These are phyloP conservation scores for Tichodroma muraria DNA, from an alignment of 2,113 vertebrate genomes.

Conservation along the genomic window DNA sequence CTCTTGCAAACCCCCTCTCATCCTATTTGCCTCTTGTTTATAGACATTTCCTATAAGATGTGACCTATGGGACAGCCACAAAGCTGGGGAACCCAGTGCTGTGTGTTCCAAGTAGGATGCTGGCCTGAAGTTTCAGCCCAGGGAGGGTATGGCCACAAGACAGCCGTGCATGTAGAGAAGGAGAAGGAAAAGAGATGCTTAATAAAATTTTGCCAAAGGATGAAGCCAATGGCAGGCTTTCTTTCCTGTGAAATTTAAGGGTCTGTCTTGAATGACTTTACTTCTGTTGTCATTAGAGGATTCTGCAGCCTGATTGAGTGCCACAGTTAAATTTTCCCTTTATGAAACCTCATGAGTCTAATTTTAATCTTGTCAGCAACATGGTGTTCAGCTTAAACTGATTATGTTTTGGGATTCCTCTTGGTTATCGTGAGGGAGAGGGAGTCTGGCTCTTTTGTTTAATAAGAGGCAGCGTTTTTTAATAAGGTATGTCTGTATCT, in stretches of 20 bases:
- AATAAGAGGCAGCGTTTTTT: neutral
- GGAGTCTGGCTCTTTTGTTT: neutral
- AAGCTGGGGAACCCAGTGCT: neutral
- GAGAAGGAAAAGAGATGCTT: neutral
- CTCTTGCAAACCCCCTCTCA: neutral
- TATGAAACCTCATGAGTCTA: conserved; percentile 38
- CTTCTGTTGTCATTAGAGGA: conserved; percentile 8
- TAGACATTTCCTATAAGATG: neutral
- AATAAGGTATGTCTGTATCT: neutral
- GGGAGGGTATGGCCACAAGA: neutral
- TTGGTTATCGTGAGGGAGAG: neutral
- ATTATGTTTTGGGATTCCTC: neutral
- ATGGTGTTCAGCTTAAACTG: conserved; percentile 25
- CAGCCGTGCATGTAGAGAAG: neutral
- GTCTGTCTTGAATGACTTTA: conserved; percentile 49
- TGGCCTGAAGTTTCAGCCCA: neutral
- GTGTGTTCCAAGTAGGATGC: neutral
- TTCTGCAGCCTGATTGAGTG: conserved; percentile 56
- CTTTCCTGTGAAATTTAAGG: neutral
- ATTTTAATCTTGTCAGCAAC: conserved; percentile 59
- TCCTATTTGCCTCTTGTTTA: neutral
- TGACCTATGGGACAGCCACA: neutral
- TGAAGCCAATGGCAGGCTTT: neutral
- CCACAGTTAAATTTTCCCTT: conserved; percentile 51
- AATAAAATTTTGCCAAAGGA: neutral